phyloP scores from a whole-genome alignment of 2,113 vertebrate species.

The Butorides virescens region DNA sequence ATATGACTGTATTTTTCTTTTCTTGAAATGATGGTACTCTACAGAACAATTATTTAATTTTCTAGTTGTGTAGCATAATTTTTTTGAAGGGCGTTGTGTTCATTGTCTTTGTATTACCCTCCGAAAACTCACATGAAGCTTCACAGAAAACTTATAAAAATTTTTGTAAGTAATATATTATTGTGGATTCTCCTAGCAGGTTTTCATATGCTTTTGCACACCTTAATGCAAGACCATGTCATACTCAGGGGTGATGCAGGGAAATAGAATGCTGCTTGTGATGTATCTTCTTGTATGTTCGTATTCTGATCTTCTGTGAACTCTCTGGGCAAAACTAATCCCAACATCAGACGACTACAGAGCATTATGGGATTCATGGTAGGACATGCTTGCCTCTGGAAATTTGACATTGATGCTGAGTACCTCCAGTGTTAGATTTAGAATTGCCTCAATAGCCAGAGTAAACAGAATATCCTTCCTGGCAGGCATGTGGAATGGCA shows the following conservation, averaged over 20 bases:
- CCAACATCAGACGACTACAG: background rate
- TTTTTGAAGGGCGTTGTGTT: background rate
- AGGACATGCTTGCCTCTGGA: background rate
- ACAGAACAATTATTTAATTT: background rate
- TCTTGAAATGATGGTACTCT: background rate
- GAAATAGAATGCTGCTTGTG: background rate
- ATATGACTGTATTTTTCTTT: background rate
- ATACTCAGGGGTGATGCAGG: background rate
- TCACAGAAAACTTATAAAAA: background rate
- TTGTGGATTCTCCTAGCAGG: background rate
- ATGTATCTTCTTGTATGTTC: background rate
- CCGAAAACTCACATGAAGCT: background rate
- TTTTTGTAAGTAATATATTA: background rate
- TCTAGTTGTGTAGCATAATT: background rate
- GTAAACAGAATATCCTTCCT: slow-evolving; percentile 34
- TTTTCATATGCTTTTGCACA: background rate
- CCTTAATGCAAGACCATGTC: background rate
- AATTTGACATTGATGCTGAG: background rate
- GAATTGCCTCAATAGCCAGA: background rate
- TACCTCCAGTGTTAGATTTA: background rate
- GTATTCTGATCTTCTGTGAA: background rate
- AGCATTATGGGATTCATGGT: background rate
- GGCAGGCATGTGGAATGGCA: slow-evolving; percentile 45
- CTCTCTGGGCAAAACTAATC: background rate
- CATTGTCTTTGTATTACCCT: background rate